These are phyloP conservation scores for Cheilosia vernalis DNA, from an alignment of 2,888 invertebrate species.

Conservation along the genomic window DNA sequence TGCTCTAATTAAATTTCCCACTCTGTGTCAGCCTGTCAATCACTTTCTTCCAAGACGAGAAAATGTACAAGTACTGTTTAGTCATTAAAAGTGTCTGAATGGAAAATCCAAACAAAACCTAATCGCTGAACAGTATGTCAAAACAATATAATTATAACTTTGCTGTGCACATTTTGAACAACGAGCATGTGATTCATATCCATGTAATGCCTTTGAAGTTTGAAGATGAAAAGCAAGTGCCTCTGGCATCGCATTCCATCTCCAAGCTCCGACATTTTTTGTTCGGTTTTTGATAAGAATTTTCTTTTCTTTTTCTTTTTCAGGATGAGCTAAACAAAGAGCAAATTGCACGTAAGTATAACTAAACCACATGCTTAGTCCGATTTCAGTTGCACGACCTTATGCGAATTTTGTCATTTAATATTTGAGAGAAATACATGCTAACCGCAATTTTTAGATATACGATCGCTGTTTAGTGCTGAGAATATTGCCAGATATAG, in stretches of 20 bases:
- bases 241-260: neutral
- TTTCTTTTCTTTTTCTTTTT: constrained; percentile 80
- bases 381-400: constrained; percentile 23
- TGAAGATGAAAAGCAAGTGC: neutral
- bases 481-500: constrained; percentile 33
- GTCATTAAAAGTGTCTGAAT: neutral
- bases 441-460: constrained; percentile 55
- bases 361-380: neutral
- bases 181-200: neutral
- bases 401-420: constrained; percentile 16
- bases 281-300: neutral
- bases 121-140: neutral
- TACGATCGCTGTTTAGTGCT: constrained; percentile 25
- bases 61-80: neutral
- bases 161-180: too few relatives aligned
- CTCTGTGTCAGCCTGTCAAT: constrained; percentile 17
- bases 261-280: neutral
- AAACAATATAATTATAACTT: too few relatives aligned
- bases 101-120: neutral
- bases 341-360: constrained; percentile 89
- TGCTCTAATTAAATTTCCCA: neutral
- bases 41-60: neutral
- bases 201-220: constrained; percentile 4
- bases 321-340: constrained; percentile 91
- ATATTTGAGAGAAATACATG: constrained; percentile 35